These are phyloP conservation scores for Parotocinclus haroldoi DNA, from an alignment of 2,797 vertebrate species.

Conservation along the genomic window DNA sequence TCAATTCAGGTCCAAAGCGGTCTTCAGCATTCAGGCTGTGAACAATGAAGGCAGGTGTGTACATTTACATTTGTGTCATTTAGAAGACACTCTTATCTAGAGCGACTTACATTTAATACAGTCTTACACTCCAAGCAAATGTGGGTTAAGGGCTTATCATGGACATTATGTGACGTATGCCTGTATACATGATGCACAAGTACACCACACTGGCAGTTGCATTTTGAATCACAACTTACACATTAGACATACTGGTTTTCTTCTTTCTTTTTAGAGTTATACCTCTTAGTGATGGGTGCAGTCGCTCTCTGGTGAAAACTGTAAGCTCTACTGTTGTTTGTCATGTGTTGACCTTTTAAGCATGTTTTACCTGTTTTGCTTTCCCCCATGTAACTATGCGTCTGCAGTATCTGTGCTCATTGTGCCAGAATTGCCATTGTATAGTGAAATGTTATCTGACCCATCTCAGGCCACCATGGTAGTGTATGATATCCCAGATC, in stretches of 20 bases:
- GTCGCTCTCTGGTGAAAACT: constrained; percentile 84
- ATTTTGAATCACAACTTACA: neutral
- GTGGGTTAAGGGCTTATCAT: no score
- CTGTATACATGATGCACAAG: neutral
- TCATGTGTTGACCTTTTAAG: neutral
- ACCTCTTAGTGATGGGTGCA: constrained; percentile 77
- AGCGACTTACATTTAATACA: no score
- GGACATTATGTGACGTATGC: no score
- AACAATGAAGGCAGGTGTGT: constrained; percentile 87
- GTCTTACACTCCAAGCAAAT: no score
- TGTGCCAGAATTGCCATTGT: neutral
- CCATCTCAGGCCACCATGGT: constrained; percentile 81
- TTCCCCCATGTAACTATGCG: neutral
- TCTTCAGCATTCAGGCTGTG: constrained; percentile 90
- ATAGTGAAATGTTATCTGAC: neutral
- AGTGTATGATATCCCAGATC: constrained; percentile 86
- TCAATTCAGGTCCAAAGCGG: constrained; percentile 75
- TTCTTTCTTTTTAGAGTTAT: constrained; percentile 71
- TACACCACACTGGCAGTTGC: neutral
- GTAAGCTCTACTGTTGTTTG: constrained; percentile 68
- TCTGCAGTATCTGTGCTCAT: neutral
- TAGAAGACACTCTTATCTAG: no score
- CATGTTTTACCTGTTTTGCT: neutral
- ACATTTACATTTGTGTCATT: no score
- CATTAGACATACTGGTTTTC: neutral